phyloP scores from a whole-genome alignment of 2,888 invertebrate genomes.

The Lycocerus yunnanus region DNA sequence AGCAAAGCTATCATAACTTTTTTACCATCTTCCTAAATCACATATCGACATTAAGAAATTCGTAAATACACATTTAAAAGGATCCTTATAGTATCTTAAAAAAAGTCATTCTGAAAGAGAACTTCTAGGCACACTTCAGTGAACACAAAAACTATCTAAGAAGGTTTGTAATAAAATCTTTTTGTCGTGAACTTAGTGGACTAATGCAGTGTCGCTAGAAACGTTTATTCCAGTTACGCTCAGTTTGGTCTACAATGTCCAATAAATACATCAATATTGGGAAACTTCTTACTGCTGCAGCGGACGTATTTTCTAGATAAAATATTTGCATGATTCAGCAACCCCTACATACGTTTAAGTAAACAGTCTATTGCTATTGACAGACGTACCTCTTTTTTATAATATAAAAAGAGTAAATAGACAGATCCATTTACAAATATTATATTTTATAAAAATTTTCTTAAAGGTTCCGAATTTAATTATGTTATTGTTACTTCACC shows the following conservation, averaged over 20 bases:
- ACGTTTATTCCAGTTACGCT: conserved; percentile 45
- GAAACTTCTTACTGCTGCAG: conserved; percentile 14
- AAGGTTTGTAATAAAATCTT: conserved; percentile 41
- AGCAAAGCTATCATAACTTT: background rate
- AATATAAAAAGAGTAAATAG: background rate
- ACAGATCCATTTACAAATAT: background rate
- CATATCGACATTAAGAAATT: conserved; percentile 6
- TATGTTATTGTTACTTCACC: background rate
- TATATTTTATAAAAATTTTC: background rate
- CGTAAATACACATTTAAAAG: conserved; percentile 15
- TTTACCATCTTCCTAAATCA: conserved; percentile 1
- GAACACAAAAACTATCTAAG: conserved; percentile 17
- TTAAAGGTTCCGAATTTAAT: background rate
- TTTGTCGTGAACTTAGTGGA: conserved; percentile 38
- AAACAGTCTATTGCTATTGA: conserved; percentile 11
- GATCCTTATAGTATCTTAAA: conserved; percentile 10
- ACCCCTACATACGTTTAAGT: conserved; percentile 39
- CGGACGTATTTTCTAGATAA: conserved; percentile 31
- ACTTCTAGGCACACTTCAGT: conserved; percentile 15
- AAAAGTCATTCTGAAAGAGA: conserved; percentile 13
- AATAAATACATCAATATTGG: conserved; percentile 29
- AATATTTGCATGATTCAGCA: conserved; percentile 43
- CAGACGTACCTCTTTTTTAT: conserved; percentile 1
- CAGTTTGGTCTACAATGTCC: conserved; percentile 35
- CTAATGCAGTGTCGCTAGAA: conserved; percentile 41